Conservation (phyloP, 2,113 vertebrate genomes). For the Hydrochoerus hydrochaeris region DNA sequence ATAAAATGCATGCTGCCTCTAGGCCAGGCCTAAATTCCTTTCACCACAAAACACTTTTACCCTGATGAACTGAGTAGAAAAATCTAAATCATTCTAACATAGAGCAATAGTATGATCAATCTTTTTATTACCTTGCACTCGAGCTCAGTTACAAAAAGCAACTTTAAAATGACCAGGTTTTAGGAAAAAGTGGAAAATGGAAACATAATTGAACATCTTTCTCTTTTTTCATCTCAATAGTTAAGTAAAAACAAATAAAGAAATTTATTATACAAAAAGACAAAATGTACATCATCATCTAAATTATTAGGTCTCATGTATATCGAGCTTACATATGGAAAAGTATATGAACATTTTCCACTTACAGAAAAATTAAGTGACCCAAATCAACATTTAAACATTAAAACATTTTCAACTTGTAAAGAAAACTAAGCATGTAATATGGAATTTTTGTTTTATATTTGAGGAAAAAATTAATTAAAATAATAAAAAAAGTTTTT, state of each 20-base stretch:
- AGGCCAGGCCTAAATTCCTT: not conserved
- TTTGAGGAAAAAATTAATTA: not conserved
- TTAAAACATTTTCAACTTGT: not conserved
- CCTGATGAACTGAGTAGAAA: not conserved
- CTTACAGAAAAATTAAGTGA: not conserved
- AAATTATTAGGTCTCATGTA: not conserved
- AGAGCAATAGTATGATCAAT: not conserved
- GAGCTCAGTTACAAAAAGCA: not conserved
- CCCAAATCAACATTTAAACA: not conserved
- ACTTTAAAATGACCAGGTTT: conserved; percentile 33
- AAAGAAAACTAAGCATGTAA: not conserved
- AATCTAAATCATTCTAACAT: not conserved
- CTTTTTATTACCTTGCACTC: not conserved
- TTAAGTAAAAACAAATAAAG: not conserved
- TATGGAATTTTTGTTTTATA: not conserved
- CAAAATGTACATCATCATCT: not conserved
- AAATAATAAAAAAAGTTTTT: not conserved
- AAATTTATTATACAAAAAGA: not conserved
- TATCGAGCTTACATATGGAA: not conserved
- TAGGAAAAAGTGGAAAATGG: not conserved
- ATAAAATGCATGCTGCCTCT: not conserved
- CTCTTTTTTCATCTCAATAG: not conserved
- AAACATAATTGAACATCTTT: not conserved
- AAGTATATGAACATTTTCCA: not conserved
- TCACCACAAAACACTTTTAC: not conserved